Evolutionary conservation across 1,140 invertebrate species (phyloP).

Genomic region (Magallana angulata): DNA sequence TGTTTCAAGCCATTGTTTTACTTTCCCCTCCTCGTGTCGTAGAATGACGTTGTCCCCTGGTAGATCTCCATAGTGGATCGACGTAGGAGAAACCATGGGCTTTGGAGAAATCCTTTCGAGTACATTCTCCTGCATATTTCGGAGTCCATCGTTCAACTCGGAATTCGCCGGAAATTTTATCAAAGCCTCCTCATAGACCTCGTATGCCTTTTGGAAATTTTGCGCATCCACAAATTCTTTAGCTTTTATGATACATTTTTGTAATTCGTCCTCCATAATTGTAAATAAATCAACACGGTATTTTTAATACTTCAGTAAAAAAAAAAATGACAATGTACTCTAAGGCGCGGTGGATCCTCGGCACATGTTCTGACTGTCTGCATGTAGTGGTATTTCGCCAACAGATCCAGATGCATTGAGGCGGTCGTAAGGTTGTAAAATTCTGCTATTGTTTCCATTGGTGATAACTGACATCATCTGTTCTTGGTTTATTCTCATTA

Average conservation of each 20-base stretch:
- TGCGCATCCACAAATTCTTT: not conserved
- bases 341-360: too few species aligned
- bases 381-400: not conserved
- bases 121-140: not conserved
- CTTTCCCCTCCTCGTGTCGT: not conserved
- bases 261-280: not conserved
- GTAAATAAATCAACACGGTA: not conserved
- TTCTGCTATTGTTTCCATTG: not conserved
- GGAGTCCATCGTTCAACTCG: not conserved
- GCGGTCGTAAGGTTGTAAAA: not conserved
- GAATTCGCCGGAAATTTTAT: not conserved
- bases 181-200: not conserved
- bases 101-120: slow-evolving; percentile 10
- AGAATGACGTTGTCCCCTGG: not conserved
- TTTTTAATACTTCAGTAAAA: too few species aligned
- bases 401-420: not conserved
- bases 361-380: not conserved
- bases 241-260: not conserved
- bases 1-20: not conserved
- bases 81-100: not conserved
- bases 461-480: slow-evolving; percentile 5
- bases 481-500: not conserved
- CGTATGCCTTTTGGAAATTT: slow-evolving; percentile 12
- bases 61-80: not conserved
- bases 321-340: too few species aligned